Percentiles rank a stretch among this genome's conserved stretches.
phyloP scores from a whole-genome alignment of 2,797 vertebrate genomes.

The Carduelis carduelis region DNA sequence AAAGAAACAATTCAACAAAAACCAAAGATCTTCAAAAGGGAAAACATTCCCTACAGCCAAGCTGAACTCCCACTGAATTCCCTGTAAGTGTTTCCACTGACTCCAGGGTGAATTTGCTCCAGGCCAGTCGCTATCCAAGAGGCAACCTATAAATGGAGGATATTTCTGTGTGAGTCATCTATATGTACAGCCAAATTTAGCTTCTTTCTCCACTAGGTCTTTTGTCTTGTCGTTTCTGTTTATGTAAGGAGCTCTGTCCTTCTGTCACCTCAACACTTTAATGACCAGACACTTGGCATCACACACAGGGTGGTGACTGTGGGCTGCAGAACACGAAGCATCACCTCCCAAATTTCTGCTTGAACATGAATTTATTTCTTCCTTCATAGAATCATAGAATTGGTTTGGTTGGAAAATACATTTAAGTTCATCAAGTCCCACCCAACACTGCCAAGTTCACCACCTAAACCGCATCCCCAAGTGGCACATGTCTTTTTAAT shows the following conservation, averaged over 20 bases:
- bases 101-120: neutral
- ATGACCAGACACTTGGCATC: neutral
- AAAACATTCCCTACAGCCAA: neutral
- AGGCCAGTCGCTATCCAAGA: neutral
- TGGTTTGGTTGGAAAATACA: neutral
- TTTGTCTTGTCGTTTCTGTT: slow-evolving; percentile 11
- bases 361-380: neutral
- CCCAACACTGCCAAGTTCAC: neutral
- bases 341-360: neutral
- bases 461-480: neutral
- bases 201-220: neutral
- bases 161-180: slow-evolving; percentile 6
- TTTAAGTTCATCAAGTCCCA: neutral
- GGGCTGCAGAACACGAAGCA: neutral
- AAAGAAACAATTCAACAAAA: neutral
- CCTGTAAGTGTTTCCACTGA: neutral
- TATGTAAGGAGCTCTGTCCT: neutral
- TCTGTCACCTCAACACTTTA: neutral
- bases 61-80: neutral
- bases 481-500: neutral
- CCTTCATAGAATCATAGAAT: neutral
- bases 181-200: neutral
- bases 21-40: neutral
- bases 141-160: slow-evolving; percentile 19
- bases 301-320: accelerated